Evolutionary conservation across 2,797 vertebrate species (phyloP).

Genomic region (Ptychobarbus kaznakovi): DNA sequence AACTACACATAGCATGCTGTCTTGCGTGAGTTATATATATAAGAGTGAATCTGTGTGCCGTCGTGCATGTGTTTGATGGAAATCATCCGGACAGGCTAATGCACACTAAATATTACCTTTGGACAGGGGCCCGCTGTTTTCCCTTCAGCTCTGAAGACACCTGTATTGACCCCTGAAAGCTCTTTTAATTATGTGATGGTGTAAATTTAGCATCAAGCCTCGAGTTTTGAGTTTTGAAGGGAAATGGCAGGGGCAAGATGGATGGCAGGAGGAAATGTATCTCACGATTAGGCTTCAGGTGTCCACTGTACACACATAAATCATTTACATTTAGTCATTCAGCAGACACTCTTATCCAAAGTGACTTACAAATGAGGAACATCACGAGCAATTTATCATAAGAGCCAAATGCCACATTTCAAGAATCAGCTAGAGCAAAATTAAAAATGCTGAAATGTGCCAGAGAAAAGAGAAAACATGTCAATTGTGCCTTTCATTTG

Average conservation of each 20-base stretch:
- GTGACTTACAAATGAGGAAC: not conserved
- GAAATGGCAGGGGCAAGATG: not conserved
- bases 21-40: constrained; percentile 7
- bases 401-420: not conserved
- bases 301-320: constrained; percentile 11
- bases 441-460: not conserved
- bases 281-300: not conserved
- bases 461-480: not conserved
- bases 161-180: constrained; percentile 3
- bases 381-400: constrained; percentile 3
- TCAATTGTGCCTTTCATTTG: not conserved
- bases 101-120: constrained; percentile 18
- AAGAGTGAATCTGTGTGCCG: not conserved
- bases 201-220: not conserved
- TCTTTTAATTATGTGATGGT: not conserved
- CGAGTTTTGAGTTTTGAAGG: not conserved
- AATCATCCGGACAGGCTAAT: constrained; percentile 9
- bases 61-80: not conserved
- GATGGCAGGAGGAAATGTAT: not conserved
- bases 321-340: constrained; percentile 1
- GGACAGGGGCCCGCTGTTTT: not conserved
- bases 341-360: constrained; percentile 14
- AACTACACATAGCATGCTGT: not conserved
- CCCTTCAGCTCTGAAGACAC: not conserved
- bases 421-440: not conserved